Base-by-base conservation (phyloP, 1,140 invertebrate species). In the Camponotus pennsylvanicus region DNA sequence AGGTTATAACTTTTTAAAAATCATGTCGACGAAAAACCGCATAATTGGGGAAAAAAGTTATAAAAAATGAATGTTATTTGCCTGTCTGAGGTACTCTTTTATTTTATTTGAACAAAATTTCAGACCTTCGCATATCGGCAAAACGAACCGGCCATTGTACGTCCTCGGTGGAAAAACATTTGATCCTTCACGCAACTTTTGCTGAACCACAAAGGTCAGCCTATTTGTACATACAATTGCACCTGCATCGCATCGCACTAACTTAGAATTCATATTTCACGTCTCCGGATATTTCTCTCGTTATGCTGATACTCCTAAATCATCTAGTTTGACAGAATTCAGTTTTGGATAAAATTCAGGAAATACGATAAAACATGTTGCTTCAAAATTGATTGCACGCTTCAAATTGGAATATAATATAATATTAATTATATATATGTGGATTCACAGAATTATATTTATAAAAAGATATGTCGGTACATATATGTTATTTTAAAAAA, bases 51-150 rank as follows among this genome's bases (percentile, higher is more conserved):
- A 21, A 34, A 82, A 61, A 40, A 71, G 11, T 45, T 61, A 21
- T 34, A 37, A 73, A 73, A 82, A 73, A 45, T 61, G 7, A 49
- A 75, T 18, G 45, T 45, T 61, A 75, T 83, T 83, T 75, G 67
- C 11, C 27, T 21, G 55, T n/a, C 13, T 40, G 66, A 57, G 69
- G 49, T 57, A 49, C 18, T 13, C 40, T 18, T 63, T 61, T 45
- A 83, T 83, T 83, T 75, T 61, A 83, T 73, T 75, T 63, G 37
- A 73, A 71, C 37, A 40, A 52, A 52, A 42, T 79, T 82, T 27
- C 63, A 52, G 18, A 59, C 8, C 49, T 86, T 2, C 45, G 73
- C 21, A 70, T 57, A 64, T 70, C 13, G 27, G 64, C n/a, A 78
- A 86, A 73, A 71, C 73, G 70, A 75, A 71, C 57, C 32, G 49